phyloP scores from a whole-genome alignment of 2,113 vertebrate genomes.

The Scatophagus argus region DNA sequence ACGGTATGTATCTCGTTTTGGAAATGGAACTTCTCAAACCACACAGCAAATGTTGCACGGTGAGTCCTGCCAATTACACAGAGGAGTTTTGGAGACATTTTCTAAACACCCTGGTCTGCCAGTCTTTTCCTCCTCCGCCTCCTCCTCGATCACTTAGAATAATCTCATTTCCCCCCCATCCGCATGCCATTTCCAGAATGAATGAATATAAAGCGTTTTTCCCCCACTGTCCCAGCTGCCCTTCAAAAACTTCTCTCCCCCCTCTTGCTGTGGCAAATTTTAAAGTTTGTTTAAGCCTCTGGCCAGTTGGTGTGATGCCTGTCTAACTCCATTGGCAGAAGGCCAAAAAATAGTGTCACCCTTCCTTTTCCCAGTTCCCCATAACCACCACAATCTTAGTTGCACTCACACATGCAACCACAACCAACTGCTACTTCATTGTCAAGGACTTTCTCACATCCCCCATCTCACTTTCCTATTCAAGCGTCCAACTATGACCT shows the following conservation, averaged over 20 bases:
- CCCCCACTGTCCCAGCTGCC: constrained; percentile 45
- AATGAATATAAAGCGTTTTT: constrained; percentile 61
- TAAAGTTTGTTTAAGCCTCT: constrained; percentile 67
- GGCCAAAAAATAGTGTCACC: constrained; percentile 68
- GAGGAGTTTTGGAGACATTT: constrained; percentile 68
- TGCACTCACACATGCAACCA: constrained; percentile 13
- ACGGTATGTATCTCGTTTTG: constrained; percentile 53
- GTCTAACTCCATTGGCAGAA: constrained; percentile 63
- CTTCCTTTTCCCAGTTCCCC: constrained; percentile 1
- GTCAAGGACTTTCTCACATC: constrained; percentile 49
- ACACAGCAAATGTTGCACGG: constrained; percentile 67
- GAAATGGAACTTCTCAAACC: constrained; percentile 68
- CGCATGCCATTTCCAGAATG: constrained; percentile 68
- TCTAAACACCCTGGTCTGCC: constrained; percentile 66
- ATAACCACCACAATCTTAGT: constrained; percentile 8
- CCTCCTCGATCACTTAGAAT: constrained; percentile 74
- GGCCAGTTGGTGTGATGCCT: constrained; percentile 54
- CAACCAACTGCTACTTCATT: constrained; percentile 37
- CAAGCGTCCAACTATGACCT: constrained; percentile 42
- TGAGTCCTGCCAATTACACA: constrained; percentile 63
- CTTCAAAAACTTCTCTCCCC: constrained; percentile 59
- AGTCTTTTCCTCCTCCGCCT: constrained; percentile 65
- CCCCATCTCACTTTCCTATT: constrained; percentile 13
- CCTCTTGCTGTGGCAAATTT: constrained; percentile 57
- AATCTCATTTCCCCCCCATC: constrained; percentile 58